Conservation (phyloP, 2,888 invertebrate species). For the Pocota personata region DNA sequence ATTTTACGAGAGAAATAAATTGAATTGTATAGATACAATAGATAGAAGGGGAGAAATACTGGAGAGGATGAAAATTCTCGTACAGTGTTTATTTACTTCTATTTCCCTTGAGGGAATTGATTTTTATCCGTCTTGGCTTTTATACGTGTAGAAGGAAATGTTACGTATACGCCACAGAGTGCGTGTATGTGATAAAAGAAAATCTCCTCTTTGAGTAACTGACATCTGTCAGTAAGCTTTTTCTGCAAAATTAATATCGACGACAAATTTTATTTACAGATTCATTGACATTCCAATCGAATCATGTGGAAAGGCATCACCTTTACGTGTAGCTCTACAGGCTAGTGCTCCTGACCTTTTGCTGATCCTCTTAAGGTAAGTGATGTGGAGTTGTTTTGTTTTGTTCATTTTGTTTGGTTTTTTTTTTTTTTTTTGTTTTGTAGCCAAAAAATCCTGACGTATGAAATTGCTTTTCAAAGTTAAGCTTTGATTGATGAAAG, state of each 20-base stretch:
- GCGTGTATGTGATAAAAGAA: not conserved
- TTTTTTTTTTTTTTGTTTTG: not conserved
- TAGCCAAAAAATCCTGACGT: not conserved
- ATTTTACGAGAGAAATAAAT: constrained; percentile 15
- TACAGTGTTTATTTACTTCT: not conserved
- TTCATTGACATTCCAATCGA: constrained; percentile 93
- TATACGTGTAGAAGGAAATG: not conserved
- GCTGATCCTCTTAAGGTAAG: constrained; percentile 86
- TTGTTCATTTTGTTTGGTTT: not conserved
- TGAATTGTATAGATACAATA: constrained; percentile 2
- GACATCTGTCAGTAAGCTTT: constrained; percentile 28
- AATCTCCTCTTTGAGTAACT: not conserved
- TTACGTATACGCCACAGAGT: constrained; percentile 28
- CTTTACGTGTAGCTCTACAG: constrained; percentile 89
- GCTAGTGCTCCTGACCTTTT: constrained; percentile 90
- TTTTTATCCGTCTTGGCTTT: not conserved
- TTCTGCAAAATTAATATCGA: constrained; percentile 18
- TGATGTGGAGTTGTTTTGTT: not conserved
- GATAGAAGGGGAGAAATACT: too few species aligned
- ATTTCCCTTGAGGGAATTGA: not conserved
- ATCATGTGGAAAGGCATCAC: constrained; percentile 89
- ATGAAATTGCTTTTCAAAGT: constrained; percentile 16
- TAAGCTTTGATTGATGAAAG: constrained; percentile 12
- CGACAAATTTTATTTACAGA: constrained; percentile 75
- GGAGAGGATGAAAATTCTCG: not conserved